Base-by-base conservation (phyloP, 2,888 invertebrate genomes). In the Malthinus flaveolus region DNA sequence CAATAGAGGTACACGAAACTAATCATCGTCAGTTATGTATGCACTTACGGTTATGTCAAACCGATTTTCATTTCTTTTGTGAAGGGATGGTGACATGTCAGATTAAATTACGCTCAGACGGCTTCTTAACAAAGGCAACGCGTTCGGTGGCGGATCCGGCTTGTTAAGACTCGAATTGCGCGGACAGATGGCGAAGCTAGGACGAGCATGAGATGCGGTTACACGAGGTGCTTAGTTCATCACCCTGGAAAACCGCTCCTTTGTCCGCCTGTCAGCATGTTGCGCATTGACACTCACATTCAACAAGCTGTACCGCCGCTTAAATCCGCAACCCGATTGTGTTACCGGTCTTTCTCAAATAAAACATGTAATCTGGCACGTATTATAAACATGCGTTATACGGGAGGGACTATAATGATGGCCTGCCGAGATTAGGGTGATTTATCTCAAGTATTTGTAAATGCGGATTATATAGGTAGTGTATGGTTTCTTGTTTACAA, bases 161-260 rank as follows among this genome's bases (percentile, higher is more conserved):
- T 68, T 67, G 67, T 68, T 67, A 65, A 51, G 59, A 60, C 58
- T 63, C 59, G 65, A 63, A 64, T 63, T 64, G 62, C 65, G 56
- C 56, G 61, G 63, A 63, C 68, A 67, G 67, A 68, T 67, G 67
- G 64, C 61, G 63, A 58, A 53, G 64, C 63, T 63, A 64, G 60
- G 65, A 63, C 63, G 60, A 62, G 64, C 69, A 65, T 66, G 69
- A 71, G 73, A 73, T 73, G 74, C 70, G 74, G 74, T 74, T 74
- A 72, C 71, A 71, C 66, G 74, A 74, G 74, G 75, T 74, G 75
- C 74, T 75, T 71, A 73, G 75, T 75, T 74, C 76, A 75, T 75
- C 77, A 75, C 77, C 74, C 76, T 75, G 76, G 76, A 77, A 77
- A 77, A 76, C 76, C 76, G 73, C 75, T 74, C 72, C 73, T 76